These are phyloP conservation scores for Patiria miniata DNA, from an alignment of 35 echinoderm and acorn worm species.

Conservation along the genomic window DNA sequence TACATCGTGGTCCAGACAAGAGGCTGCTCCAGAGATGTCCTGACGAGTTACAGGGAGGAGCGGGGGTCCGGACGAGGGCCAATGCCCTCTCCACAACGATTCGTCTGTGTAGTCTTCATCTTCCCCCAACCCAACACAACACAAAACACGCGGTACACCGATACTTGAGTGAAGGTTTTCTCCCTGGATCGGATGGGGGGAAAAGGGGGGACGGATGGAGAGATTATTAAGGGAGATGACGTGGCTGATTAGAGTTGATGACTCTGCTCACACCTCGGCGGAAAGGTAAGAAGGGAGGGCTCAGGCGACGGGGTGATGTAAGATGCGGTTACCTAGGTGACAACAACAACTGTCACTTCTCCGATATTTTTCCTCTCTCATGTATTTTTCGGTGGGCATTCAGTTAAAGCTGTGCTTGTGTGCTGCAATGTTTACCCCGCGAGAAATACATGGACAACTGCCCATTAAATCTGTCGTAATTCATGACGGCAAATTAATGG, in stretches of 20 bases:
- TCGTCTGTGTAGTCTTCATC: neutral
- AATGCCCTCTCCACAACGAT: neutral
- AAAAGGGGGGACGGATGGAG: neutral
- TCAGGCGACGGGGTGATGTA: neutral
- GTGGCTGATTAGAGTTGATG: slow-evolving; percentile 9
- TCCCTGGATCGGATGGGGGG: neutral
- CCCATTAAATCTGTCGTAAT: too few relatives aligned
- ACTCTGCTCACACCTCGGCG: neutral
- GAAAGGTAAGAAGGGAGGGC: neutral
- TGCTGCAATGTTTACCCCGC: too few relatives aligned
- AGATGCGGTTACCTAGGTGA: neutral
- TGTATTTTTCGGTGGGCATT: neutral
- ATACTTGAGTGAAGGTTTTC: slow-evolving; percentile 27
- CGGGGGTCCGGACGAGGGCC: neutral
- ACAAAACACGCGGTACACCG: neutral
- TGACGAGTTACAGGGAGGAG: too few relatives aligned
- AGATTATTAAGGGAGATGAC: neutral
- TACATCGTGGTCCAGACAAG: neutral
- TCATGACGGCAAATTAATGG: too few relatives aligned
- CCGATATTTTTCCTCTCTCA: neutral
- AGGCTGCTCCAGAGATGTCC: too few relatives aligned
- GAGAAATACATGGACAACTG: too few relatives aligned
- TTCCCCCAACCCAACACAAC: neutral
- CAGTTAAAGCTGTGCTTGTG: too few relatives aligned
- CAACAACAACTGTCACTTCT: neutral